A percentile compares a stretch with the other conserved stretches of the same genome.
phyloP scores from a whole-genome alignment of 2,888 invertebrate genomes.

The Pachycephus smyrnensis region DNA sequence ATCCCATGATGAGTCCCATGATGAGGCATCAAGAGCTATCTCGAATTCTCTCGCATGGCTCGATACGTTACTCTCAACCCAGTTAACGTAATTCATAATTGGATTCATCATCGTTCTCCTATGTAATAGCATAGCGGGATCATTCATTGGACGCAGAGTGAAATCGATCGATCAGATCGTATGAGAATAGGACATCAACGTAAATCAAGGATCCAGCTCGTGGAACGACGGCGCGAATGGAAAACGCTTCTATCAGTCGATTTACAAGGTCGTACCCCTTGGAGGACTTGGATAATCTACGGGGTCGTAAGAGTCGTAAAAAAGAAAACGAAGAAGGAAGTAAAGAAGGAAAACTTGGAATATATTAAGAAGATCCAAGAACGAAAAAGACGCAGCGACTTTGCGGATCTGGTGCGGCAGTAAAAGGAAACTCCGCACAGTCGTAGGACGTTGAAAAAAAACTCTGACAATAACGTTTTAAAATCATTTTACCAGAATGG shows the following conservation, averaged over 20 bases:
- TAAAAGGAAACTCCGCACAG: neutral
- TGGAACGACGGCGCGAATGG: neutral
- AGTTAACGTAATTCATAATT: neutral
- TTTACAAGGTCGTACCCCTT: neutral
- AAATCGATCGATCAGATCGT: neutral
- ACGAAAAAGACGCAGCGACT: neutral
- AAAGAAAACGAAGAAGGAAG: neutral
- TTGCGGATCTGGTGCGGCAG: neutral
- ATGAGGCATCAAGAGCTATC: neutral
- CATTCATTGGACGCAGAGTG: neutral
- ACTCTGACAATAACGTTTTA: neutral
- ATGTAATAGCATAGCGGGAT: neutral
- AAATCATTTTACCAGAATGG: neutral
- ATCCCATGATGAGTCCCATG: neutral
- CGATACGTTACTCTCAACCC: neutral
- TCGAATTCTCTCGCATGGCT: neutral
- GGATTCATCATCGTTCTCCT: neutral
- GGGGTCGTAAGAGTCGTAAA: neutral
- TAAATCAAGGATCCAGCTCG: neutral
- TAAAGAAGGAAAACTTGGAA: neutral
- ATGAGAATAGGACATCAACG: neutral
- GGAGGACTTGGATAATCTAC: neutral
- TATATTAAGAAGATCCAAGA: neutral
- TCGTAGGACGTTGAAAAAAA: neutral
- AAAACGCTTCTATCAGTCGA: neutral